A percentile compares a stretch with the other conserved stretches of the same genome.
phyloP scores from a whole-genome alignment of 2,888 invertebrate genomes.

The Drosophila siamana region DNA sequence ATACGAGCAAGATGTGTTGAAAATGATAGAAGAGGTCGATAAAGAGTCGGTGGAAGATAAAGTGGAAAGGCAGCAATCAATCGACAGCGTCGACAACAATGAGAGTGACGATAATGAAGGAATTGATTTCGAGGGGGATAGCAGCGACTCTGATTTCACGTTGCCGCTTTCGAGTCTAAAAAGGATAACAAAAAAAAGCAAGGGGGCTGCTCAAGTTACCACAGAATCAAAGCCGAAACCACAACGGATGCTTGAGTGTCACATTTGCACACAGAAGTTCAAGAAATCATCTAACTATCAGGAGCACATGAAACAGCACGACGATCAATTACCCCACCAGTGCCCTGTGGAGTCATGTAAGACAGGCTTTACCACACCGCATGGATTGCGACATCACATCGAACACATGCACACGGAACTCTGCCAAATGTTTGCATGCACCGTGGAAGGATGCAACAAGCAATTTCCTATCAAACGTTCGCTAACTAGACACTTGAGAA shows the following conservation, averaged over 20 bases:
- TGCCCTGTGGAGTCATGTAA: conserved; percentile 76
- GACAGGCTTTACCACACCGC: conserved; percentile 79
- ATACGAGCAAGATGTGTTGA: conserved; percentile 82
- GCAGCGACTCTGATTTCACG: conserved; percentile 70
- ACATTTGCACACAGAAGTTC: conserved; percentile 81
- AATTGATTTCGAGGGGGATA: conserved; percentile 59
- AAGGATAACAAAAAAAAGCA: conserved; percentile 8
- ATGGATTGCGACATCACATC: conserved; percentile 75
- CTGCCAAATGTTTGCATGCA: conserved; percentile 70
- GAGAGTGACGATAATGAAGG: conserved; percentile 41
- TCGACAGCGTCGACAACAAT: conserved; percentile 51
- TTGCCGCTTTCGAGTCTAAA: conserved; percentile 67
- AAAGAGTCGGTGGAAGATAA: conserved; percentile 67
- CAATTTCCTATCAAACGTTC: conserved; percentile 77
- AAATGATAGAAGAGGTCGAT: conserved; percentile 79
- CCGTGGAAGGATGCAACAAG: conserved; percentile 78
- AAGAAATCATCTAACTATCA: conserved; percentile 76
- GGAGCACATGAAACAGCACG: conserved; percentile 82
- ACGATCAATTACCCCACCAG: conserved; percentile 81
- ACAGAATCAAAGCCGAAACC: conserved; percentile 49
- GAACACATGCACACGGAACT: conserved; percentile 81
- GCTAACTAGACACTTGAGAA: conserved; percentile 78
- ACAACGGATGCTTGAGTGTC: conserved; percentile 76
- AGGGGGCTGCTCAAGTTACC: conserved; percentile 16
- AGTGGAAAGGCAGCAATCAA: background rate